phyloP scores from a whole-genome alignment of 2,797 vertebrate species.

The Thaleichthys pacificus region DNA sequence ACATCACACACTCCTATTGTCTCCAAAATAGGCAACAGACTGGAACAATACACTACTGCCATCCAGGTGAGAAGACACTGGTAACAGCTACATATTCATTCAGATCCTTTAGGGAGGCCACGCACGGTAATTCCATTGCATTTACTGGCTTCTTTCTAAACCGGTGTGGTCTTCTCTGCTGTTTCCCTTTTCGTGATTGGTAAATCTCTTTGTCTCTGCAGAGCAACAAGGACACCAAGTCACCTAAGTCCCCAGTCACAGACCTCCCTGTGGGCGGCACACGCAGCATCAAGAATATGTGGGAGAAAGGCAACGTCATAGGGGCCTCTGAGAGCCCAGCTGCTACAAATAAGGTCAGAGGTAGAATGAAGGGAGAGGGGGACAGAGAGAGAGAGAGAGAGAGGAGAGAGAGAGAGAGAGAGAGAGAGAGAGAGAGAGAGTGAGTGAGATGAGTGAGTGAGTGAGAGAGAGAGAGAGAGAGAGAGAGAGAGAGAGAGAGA shows the following conservation, averaged over 20 bases:
- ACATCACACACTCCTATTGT: constrained; percentile 82
- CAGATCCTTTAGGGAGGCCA: not conserved
- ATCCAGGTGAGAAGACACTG: constrained; percentile 79
- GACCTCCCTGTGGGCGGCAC: constrained; percentile 87
- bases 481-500: not conserved
- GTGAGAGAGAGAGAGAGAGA: not conserved
- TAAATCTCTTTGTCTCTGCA: constrained; percentile 48
- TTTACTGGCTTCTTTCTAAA: not conserved
- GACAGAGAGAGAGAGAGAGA: not conserved
- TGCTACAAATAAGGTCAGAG: constrained; percentile 82
- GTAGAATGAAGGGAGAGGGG: too few species aligned
- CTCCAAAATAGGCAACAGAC: constrained; percentile 91
- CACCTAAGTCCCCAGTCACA: constrained; percentile 76
- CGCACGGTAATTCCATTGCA: not conserved
- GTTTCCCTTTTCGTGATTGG: too few species aligned
- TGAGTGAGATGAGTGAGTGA: not conserved
- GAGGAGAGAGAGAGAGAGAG: not conserved
- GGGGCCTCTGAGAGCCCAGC: constrained; percentile 75
- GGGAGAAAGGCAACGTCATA: constrained; percentile 90
- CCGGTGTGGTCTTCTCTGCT: too few species aligned
- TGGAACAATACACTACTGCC: constrained; percentile 91
- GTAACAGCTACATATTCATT: not conserved
- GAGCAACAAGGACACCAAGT: constrained; percentile 84
- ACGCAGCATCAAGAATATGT: constrained; percentile 95
- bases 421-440: not conserved